Conservation (phyloP, 2,113 vertebrate species). For the Thinocorus orbignyianus region DNA sequence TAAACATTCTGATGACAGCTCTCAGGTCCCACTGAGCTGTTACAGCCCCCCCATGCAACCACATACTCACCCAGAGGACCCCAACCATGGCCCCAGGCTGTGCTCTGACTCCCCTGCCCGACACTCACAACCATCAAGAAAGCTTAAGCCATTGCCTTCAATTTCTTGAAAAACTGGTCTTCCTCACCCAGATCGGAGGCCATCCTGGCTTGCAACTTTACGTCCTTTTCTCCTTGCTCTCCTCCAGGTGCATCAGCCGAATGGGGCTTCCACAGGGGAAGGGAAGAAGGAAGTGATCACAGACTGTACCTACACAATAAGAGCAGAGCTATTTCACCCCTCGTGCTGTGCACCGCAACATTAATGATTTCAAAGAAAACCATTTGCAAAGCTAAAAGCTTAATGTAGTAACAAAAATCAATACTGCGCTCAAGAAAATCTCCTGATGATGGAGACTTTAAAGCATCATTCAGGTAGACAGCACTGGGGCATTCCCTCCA, state of each 20-base stretch:
- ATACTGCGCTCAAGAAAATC: slow-evolving; percentile 21
- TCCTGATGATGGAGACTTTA: neutral
- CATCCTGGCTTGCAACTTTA: neutral
- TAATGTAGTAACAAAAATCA: slow-evolving; percentile 60
- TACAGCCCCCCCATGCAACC: neutral
- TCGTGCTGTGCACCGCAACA: neutral
- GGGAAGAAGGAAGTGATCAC: neutral
- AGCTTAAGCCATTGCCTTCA: neutral
- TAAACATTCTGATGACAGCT: neutral
- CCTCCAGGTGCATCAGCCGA: neutral
- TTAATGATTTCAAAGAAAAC: slow-evolving; percentile 43
- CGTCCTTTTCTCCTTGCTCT: neutral
- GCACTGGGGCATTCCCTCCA: neutral
- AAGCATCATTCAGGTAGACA: slow-evolving; percentile 8
- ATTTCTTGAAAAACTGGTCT: neutral
- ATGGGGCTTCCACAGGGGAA: neutral
- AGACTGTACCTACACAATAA: neutral
- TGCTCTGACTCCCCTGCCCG: neutral
- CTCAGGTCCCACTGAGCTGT: neutral
- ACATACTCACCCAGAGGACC: neutral
- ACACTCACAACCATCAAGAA: neutral
- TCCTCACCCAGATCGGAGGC: slow-evolving; percentile 43
- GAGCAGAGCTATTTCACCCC: neutral
- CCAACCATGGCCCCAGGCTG: neutral
- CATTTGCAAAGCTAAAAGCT: slow-evolving; percentile 44